A percentile compares a stretch with the other conserved stretches of the same genome.
Evolutionary conservation across 2,888 invertebrate species (phyloP).

Genomic region (Pasiphila rectangulata): DNA sequence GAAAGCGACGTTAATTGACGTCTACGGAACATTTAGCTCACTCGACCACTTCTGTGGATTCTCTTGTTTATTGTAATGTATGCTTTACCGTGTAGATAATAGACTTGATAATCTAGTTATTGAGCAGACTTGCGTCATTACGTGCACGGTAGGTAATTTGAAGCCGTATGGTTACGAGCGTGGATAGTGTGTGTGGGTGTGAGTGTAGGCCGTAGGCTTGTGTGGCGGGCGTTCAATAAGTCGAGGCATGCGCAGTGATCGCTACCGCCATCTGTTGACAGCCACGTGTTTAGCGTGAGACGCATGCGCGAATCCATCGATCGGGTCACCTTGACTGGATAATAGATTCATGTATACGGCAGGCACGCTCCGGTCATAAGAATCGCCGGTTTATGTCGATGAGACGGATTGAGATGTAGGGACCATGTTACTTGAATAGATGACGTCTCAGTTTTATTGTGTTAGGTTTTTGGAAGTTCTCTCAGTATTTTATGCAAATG

Average conservation of each 20-base stretch:
- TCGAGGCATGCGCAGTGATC: conserved; percentile 64
- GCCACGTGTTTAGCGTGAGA: conserved; percentile 54
- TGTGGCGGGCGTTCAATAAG: conserved; percentile 67
- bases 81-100: accelerated
- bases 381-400: conserved; percentile 41
- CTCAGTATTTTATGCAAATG: no score
- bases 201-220: conserved; percentile 40
- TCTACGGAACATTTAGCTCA: conserved; percentile 65
- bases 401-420: conserved; percentile 21
- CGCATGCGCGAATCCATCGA: conserved; percentile 66
- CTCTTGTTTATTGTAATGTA: conserved; percentile 31
- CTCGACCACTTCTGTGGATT: conserved; percentile 56
- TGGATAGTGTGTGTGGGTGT: conserved; percentile 69
- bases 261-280: conserved; percentile 73
- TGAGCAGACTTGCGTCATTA: conserved; percentile 61
- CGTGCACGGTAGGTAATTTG: conserved; percentile 64
- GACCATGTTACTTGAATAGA: conserved; percentile 16
- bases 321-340: conserved; percentile 71
- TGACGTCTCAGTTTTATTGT: no score
- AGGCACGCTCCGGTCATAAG: conserved; percentile 47
- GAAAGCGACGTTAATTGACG: conserved; percentile 68
- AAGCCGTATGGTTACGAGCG: conserved; percentile 70
- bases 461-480: no score
- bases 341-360: conserved; percentile 71
- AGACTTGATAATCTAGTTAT: conserved; percentile 39